A percentile compares a stretch with the other conserved stretches of the same genome.
These are phyloP conservation scores for Digitonthophagus gazella DNA, from an alignment of 2,888 invertebrate species.

Conservation along the genomic window DNA sequence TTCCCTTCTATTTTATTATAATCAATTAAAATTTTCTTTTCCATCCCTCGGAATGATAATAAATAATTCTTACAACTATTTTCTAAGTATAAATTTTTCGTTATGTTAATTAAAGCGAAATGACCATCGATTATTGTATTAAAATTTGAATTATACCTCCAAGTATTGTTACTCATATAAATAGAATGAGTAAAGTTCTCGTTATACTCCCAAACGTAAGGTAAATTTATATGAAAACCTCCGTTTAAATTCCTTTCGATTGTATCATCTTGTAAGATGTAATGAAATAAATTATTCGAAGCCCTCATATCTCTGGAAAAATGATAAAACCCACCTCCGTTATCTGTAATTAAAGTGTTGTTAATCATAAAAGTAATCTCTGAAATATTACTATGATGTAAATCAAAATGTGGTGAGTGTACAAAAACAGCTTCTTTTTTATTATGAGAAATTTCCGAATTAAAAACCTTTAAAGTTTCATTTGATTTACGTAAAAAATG, in stretches of 20 bases:
- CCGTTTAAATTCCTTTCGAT: constrained; percentile 82
- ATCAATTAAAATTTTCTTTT: constrained; percentile 85
- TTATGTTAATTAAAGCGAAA: constrained; percentile 85
- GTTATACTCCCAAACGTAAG: constrained; percentile 94
- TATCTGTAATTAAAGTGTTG: constrained; percentile 79
- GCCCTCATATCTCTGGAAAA: constrained; percentile 90
- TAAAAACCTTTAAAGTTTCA: constrained; percentile 77
- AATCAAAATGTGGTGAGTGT: constrained; percentile 83
- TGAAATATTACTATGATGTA: constrained; percentile 80
- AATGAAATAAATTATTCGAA: constrained; percentile 97
- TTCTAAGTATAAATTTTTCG: constrained; percentile 78
- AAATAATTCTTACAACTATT: constrained; percentile 82
- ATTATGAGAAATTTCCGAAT: constrained; percentile 80
- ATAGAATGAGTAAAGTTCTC: constrained; percentile 93
- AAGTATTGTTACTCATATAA: constrained; percentile 82
- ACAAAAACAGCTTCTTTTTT: constrained; percentile 76
- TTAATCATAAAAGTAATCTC: constrained; percentile 90
- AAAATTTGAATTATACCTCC: constrained; percentile 84
- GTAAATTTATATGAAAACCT: constrained; percentile 85
- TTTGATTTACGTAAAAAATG: constrained; percentile 85
- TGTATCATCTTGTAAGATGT: constrained; percentile 81
- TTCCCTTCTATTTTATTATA: constrained; percentile 79
- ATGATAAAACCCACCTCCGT: constrained; percentile 84
- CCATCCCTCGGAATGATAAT: constrained; percentile 88
- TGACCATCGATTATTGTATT: constrained; percentile 87